Percentiles rank a stretch among this genome's conserved stretches.
These are phyloP conservation scores for Oxyscelio sp. DNA, from an alignment of 2,888 invertebrate genomes.

Conservation along the genomic window DNA sequence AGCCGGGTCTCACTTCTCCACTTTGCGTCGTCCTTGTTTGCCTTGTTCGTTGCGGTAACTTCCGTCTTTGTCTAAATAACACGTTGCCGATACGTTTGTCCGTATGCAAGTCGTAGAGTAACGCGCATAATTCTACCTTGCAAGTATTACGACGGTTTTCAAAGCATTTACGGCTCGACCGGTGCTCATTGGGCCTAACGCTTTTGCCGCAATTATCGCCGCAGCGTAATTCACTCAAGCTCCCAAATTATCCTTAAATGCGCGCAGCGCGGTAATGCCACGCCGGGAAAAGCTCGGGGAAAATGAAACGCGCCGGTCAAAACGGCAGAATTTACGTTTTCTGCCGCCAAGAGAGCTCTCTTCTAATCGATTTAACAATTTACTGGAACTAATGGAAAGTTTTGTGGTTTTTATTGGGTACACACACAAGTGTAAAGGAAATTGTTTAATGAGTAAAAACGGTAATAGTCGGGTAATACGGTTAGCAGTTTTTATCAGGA, in stretches of 20 bases:
- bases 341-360: conserved; percentile 27
- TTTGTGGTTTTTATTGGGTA: conserved; percentile 59
- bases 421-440: conserved; percentile 54
- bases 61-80: conserved; percentile 64
- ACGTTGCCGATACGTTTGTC: conserved; percentile 67
- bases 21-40: not conserved
- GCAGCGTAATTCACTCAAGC: conserved; percentile 76
- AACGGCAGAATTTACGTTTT: conserved; percentile 61
- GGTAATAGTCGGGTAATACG: conserved; percentile 53
- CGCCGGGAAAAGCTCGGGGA: conserved; percentile 68
- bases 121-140: conserved; percentile 70
- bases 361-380: conserved; percentile 71
- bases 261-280: conserved; percentile 59
- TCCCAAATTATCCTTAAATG: conserved; percentile 75
- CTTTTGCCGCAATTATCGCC: conserved; percentile 74
- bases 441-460: conserved; percentile 63
- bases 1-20: conserved; percentile 1
- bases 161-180: conserved; percentile 69
- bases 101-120: conserved; percentile 61
- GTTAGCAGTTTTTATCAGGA: conserved; percentile 43
- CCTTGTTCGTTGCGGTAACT: not conserved
- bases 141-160: conserved; percentile 69
- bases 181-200: conserved; percentile 60
- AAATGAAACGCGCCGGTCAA: conserved; percentile 41
- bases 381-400: conserved; percentile 66